Conservation (phyloP, 2,888 invertebrate genomes). For the Dryococelus australis region DNA sequence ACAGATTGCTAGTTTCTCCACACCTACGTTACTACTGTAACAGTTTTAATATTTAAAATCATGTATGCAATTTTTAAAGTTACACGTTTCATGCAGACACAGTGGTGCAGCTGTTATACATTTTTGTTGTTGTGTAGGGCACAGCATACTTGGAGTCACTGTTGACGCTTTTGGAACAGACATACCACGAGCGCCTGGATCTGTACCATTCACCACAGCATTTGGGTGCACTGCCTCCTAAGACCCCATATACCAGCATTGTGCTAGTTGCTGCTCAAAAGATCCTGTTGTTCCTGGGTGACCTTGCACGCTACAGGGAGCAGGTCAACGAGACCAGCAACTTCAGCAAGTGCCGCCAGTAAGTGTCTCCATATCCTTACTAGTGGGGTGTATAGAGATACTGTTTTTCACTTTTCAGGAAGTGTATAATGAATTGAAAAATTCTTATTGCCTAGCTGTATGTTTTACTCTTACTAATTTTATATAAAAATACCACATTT, state of each 20-base stretch:
- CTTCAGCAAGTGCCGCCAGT: slow-evolving; percentile 79
- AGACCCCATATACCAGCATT: slow-evolving; percentile 70
- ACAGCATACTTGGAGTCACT: slow-evolving; percentile 79
- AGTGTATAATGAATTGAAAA: too few species aligned
- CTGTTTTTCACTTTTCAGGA: too few species aligned
- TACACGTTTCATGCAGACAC: too few species aligned
- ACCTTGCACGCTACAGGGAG: slow-evolving; percentile 89
- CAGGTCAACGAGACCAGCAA: slow-evolving; percentile 82
- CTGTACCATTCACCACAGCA: slow-evolving; percentile 58
- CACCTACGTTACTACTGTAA: too few species aligned
- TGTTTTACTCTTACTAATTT: too few species aligned
- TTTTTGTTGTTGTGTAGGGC: slow-evolving; percentile 58
- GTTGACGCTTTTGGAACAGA: slow-evolving; percentile 74
- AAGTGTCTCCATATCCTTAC: slow-evolving; percentile 53
- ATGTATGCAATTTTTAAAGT: too few species aligned
- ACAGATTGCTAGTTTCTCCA: too few species aligned
- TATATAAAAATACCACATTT: too few species aligned
- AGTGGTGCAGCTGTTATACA: too few species aligned
- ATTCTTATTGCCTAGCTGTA: too few species aligned
- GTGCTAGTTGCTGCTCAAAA: slow-evolving; percentile 89
- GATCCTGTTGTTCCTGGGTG: slow-evolving; percentile 87
- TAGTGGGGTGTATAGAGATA: neutral
- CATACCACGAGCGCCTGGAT: slow-evolving; percentile 74
- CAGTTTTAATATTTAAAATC: too few species aligned
- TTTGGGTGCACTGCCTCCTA: slow-evolving; percentile 67